Evolutionary conservation across 2,113 vertebrate genomes (phyloP).

Genomic region (Oriolus oriolus): DNA sequence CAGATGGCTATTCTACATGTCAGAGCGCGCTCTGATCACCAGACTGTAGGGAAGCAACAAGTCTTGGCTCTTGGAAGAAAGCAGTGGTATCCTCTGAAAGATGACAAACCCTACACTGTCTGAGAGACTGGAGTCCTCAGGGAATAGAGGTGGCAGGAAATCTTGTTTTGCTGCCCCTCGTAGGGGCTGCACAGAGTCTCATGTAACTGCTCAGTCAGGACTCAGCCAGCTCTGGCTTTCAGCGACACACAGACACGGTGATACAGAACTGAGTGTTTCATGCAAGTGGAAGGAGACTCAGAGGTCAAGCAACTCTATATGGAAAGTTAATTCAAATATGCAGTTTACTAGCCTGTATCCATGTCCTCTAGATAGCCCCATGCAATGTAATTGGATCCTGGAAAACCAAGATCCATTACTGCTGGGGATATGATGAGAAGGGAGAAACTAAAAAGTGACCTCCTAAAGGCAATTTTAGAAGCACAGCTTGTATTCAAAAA

Average conservation of each 20-base stretch:
- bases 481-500: neutral
- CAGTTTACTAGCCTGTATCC: neutral
- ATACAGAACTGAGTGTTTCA: neutral
- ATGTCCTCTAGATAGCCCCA: neutral
- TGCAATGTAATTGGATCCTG: neutral
- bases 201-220: neutral
- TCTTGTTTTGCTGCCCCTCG: fast-evolving
- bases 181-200: neutral
- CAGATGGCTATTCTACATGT: neutral
- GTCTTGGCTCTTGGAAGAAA: neutral
- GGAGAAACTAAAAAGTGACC: neutral
- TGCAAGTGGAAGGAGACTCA: neutral
- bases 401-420: neutral
- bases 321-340: neutral
- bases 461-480: neutral
- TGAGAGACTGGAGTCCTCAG: neutral
- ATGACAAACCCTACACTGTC: neutral
- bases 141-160: neutral
- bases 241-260: neutral
- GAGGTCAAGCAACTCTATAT: neutral
- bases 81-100: neutral
- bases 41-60: neutral
- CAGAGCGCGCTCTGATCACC: neutral
- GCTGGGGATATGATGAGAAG: fast-evolving
- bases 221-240: neutral